Conservation (phyloP, 2,113 vertebrate genomes). For the Zosterops hypoxanthus region DNA sequence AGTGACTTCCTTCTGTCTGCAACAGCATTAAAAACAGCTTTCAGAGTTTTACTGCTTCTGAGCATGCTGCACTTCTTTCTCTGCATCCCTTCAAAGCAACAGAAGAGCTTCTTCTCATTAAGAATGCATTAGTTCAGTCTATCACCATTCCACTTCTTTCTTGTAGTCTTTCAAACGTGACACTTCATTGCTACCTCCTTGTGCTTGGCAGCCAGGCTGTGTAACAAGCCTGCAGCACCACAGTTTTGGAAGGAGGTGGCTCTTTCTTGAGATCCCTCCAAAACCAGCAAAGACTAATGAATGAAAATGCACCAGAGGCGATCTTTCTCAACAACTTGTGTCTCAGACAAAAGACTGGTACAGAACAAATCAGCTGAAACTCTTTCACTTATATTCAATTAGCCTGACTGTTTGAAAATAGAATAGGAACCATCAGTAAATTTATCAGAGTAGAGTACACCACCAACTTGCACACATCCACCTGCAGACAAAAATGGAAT, state of each 20-base stretch:
- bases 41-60: background rate
- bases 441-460: background rate
- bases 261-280: background rate
- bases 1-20: background rate
- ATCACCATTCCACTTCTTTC: background rate
- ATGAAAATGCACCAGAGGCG: background rate
- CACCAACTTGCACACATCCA: background rate
- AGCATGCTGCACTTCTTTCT: background rate
- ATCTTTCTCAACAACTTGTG: background rate
- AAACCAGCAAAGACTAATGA: background rate
- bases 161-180: background rate
- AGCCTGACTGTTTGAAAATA: background rate
- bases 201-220: background rate
- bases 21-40: background rate
- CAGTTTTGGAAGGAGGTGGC: background rate
- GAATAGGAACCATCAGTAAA: background rate
- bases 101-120: slow-evolving; percentile 1
- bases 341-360: background rate
- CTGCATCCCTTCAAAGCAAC: background rate
- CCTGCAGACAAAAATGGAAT: background rate
- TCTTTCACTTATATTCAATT: background rate
- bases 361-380: background rate
- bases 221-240: background rate
- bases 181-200: background rate
- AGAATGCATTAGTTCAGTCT: background rate